Conservation (phyloP, 2,888 invertebrate genomes). For the Tenthredo scrophulariae region DNA sequence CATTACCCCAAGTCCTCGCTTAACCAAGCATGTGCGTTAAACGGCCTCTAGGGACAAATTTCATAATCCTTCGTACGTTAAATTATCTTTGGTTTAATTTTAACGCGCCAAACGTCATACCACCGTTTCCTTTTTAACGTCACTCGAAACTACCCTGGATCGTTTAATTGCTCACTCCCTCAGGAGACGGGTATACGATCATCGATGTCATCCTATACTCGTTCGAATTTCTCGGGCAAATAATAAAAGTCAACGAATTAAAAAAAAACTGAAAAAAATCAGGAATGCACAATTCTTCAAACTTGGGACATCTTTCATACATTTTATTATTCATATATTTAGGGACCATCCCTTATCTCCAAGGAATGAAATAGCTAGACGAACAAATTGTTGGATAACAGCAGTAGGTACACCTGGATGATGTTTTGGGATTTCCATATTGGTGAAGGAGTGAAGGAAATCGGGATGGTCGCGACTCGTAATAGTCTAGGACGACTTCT, state of each 20-base stretch:
- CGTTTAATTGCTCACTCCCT: conserved; percentile 28
- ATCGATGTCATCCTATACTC: not conserved
- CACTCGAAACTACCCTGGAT: not conserved
- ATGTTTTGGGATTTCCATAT: conserved; percentile 8
- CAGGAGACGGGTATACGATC: conserved; percentile 37
- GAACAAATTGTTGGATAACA: not conserved
- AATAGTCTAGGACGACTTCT: conserved; percentile 43
- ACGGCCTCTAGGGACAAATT: conserved; percentile 51
- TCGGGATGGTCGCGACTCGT: conserved; percentile 11
- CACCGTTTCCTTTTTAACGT: conserved; percentile 43
- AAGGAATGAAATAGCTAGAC: conserved; percentile 8
- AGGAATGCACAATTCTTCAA: not conserved
- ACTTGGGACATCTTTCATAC: not conserved
- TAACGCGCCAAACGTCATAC: conserved; percentile 32
- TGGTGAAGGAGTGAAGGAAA: conserved; percentile 24
- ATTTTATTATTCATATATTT: too few species aligned
- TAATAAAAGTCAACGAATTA: not conserved
- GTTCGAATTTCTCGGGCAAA: not conserved
- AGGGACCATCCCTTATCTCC: not conserved
- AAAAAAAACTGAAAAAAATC: not conserved
- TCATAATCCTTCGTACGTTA: conserved; percentile 50
- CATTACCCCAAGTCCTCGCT: conserved; percentile 48
- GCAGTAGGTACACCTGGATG: not conserved
- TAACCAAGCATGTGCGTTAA: conserved; percentile 54
- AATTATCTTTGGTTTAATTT: conserved; percentile 53